Evolutionary conservation across 1,140 invertebrate species (phyloP).

Genomic region (Liolophura sinensis): DNA sequence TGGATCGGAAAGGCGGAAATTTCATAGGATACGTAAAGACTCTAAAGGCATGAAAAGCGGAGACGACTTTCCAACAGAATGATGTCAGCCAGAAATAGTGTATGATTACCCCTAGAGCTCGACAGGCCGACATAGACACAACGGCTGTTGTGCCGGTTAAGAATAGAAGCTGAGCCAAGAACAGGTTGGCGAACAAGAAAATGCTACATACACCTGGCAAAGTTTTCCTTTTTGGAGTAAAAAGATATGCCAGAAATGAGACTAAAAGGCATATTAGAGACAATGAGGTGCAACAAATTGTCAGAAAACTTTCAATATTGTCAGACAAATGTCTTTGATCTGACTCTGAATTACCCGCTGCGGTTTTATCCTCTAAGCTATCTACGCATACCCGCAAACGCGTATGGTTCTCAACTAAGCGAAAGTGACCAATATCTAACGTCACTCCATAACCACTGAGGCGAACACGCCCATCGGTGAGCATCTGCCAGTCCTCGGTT

Average conservation of each 20-base stretch:
- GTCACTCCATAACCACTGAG: too few relatives aligned
- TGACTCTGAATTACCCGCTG: too few relatives aligned
- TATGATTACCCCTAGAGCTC: slow-evolving; percentile 72
- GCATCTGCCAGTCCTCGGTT: too few relatives aligned
- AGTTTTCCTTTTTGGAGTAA: slow-evolving; percentile 55
- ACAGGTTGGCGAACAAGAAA: slow-evolving; percentile 53
- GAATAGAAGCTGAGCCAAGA: slow-evolving; percentile 57
- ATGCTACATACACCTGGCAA: slow-evolving; percentile 58
- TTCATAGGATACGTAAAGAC: slow-evolving; percentile 59
- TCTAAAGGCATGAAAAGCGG: slow-evolving; percentile 65
- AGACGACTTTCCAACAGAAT: slow-evolving; percentile 93
- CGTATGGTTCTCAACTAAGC: too few relatives aligned
- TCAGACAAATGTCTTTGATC: too few relatives aligned
- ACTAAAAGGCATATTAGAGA: slow-evolving; percentile 55
- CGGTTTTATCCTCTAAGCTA: too few relatives aligned
- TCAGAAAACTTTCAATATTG: too few relatives aligned
- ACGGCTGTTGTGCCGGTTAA: slow-evolving; percentile 37
- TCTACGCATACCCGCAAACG: too few relatives aligned
- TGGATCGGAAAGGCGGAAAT: too few relatives aligned
- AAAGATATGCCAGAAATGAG: slow-evolving; percentile 53
- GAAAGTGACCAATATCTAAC: too few relatives aligned
- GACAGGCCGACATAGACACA: slow-evolving; percentile 36
- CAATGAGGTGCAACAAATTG: slow-evolving; percentile 37
- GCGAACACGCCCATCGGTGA: too few relatives aligned
- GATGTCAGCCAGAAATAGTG: slow-evolving; percentile 89